Evolutionary conservation across 2,797 vertebrate genomes (phyloP).

Genomic region (Microctenopoma lineatum): DNA sequence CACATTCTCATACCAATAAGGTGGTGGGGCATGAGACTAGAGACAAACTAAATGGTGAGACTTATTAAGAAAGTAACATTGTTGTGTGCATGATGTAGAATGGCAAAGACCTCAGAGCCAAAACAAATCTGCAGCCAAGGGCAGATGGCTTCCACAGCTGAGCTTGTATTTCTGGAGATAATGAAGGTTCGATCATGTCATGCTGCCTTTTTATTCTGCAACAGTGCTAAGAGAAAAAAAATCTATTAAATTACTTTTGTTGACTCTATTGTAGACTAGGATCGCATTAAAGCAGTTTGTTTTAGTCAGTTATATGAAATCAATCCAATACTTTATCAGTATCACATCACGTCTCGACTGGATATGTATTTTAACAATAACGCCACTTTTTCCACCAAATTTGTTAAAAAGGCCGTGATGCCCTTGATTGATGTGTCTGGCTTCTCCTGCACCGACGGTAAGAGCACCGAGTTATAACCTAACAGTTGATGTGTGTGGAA

Average conservation of each 20-base stretch:
- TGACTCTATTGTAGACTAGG: slow-evolving; percentile 5
- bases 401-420: slow-evolving; percentile 13
- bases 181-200: slow-evolving; percentile 8
- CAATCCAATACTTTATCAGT: slow-evolving; percentile 2
- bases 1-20: slow-evolving; percentile 6
- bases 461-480: slow-evolving; percentile 18
- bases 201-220: slow-evolving; percentile 9
- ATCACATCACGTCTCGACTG: slow-evolving; percentile 6
- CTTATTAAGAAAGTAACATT: neutral
- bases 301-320: slow-evolving; percentile 6
- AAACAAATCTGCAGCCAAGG: slow-evolving; percentile 18
- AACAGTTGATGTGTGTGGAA: neutral
- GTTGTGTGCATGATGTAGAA: neutral
- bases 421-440: neutral
- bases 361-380: slow-evolving; percentile 16
- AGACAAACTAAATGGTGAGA: neutral
- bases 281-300: neutral
- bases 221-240: slow-evolving; percentile 4
- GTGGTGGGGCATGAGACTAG: slow-evolving; percentile 1
- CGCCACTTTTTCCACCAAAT: slow-evolving; percentile 6
- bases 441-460: slow-evolving; percentile 11
- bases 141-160: slow-evolving; percentile 4
- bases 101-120: neutral
- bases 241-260: neutral
- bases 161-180: slow-evolving; percentile 14